Base-by-base conservation (phyloP, 2,797 vertebrate species). In the Kryptopterus vitreolus region DNA sequence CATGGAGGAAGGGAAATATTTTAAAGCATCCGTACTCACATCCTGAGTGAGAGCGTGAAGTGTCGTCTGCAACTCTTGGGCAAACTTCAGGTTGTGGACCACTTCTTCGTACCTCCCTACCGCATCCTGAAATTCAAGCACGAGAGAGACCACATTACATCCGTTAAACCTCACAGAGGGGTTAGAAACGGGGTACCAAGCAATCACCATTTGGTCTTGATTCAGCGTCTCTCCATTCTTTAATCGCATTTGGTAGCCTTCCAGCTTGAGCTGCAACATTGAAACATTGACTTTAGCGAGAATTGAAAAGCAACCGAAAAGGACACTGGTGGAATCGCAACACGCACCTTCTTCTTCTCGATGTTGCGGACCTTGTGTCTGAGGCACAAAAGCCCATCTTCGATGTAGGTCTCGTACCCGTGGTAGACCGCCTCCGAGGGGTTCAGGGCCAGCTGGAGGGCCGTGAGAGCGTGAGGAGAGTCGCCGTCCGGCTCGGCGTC, bases 351-450 rank as follows among this genome's bases (percentile, higher is more conserved):
- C 88, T 96, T 99, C 87, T 99, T 99, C 92, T 99, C 97, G 81
- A 99, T 92, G 91, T 99, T 99, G 83, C 98, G 95, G 61, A 99
- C 95, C 90, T 99, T 99, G 92, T 99, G 96, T 85, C 96, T 97
- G 82, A 99, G 93, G 88, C 96, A 98, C 91, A 98, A 95, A 80
- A 98, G 95, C 63, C 97, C 96, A 1, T 99, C 95, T 75, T 98
- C 96, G 43, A 99, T 94, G 85, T 99, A 99, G 52, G 88, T 94
- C 69, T 99, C 98, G 2, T 98, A 98, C 0, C 94, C 96, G 6
- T 95, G 93, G 86, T 96, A 95, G 68, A 91, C 76, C 10, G 93
- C 81, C 4, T 90, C 79, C 11, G 93, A 91, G 33, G 87, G 53
- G 20, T 92, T 91, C 76, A 93, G 85, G 79, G 79, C 79, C 18